These are phyloP conservation scores for Gephyroberyx darwinii DNA, from an alignment of 2,797 vertebrate species.

Conservation along the genomic window DNA sequence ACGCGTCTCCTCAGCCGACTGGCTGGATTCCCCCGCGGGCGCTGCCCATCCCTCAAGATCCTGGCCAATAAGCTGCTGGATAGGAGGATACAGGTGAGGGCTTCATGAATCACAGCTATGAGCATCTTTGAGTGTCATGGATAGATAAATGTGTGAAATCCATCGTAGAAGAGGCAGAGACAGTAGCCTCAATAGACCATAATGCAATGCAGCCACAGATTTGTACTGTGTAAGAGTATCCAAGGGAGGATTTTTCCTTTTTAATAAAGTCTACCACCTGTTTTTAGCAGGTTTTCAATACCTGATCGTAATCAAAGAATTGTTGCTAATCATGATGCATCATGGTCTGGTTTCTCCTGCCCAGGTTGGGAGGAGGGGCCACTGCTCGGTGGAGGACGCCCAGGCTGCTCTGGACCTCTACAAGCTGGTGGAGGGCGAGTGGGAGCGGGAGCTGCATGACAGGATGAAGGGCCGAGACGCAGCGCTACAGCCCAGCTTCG, in stretches of 20 bases:
- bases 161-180: too few relatives aligned
- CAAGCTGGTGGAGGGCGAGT: conserved; percentile 89
- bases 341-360: neutral
- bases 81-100: conserved; percentile 89
- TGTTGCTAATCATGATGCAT: too few relatives aligned
- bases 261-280: too few relatives aligned
- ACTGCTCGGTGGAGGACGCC: conserved; percentile 94
- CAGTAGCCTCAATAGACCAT: too few relatives aligned
- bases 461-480: conserved; percentile 66
- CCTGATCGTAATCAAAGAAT: too few relatives aligned
- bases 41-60: conserved; percentile 84
- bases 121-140: too few relatives aligned
- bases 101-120: too few relatives aligned
- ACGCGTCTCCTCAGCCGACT: conserved; percentile 77
- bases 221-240: too few relatives aligned
- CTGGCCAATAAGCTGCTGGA: conserved; percentile 85
- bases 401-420: conserved; percentile 91
- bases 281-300: too few relatives aligned
- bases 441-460: conserved; percentile 83
- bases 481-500: conserved; percentile 24
- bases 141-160: too few relatives aligned
- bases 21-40: conserved; percentile 65
- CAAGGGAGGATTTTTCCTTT: too few relatives aligned
- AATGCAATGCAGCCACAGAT: too few relatives aligned
- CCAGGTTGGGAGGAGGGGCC: conserved; percentile 85